Evolutionary conservation across 2,797 vertebrate genomes (phyloP).

Genomic region (Taeniopygia guttata): DNA sequence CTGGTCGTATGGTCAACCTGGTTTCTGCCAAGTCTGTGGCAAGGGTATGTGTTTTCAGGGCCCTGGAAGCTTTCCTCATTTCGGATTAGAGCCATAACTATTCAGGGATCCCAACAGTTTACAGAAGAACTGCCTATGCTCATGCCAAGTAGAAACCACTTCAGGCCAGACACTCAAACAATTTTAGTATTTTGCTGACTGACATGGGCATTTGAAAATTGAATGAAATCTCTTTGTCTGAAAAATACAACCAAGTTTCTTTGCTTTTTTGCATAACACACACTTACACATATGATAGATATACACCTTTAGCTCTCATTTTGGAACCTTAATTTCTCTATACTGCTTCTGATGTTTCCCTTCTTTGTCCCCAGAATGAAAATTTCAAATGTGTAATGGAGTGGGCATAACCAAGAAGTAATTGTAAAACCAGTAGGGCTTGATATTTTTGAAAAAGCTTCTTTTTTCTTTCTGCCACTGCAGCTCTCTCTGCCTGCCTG

Average conservation of each 20-base stretch:
- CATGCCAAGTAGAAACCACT: not conserved
- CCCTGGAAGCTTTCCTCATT: not conserved
- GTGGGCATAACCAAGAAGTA: not conserved
- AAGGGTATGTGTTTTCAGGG: not conserved
- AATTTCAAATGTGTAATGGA: not conserved
- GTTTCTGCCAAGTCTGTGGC: not conserved
- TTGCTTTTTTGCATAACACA: not conserved
- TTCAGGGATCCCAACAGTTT: not conserved
- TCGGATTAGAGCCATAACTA: not conserved
- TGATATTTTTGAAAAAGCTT: not conserved
- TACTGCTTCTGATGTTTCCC: not conserved
- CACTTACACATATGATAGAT: not conserved
- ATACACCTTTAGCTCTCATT: not conserved
- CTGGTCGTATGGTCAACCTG: not conserved
- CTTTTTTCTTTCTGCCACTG: not conserved
- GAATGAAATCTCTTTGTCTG: not conserved
- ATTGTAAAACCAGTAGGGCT: not conserved
- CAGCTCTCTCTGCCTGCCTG: not conserved
- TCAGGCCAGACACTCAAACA: not conserved
- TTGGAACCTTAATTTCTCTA: not conserved
- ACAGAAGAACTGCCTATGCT: not conserved
- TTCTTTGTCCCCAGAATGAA: not conserved
- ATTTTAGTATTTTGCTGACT: not conserved
- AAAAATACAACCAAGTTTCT: not conserved
- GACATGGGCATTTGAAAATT: not conserved